A percentile compares a stretch with the other conserved stretches of the same genome.
Evolutionary conservation across 2,113 vertebrate species (phyloP).

Genomic region (Synodontis membranacea): DNA sequence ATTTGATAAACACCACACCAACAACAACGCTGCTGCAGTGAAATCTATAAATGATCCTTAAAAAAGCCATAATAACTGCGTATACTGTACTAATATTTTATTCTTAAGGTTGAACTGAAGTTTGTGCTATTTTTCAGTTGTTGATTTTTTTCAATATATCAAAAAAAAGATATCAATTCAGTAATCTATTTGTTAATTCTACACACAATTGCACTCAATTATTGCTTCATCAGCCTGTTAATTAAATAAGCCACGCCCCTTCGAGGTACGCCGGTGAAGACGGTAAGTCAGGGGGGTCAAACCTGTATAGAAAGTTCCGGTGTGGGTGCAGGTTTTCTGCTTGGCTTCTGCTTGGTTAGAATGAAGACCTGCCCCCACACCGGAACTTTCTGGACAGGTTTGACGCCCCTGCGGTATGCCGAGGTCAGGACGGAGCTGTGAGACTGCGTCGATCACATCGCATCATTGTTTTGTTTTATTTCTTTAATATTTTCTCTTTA

Average conservation of each 20-base stretch:
- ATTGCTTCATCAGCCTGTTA: not conserved
- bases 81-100: not conserved
- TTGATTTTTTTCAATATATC: not conserved
- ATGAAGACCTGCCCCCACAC: too few species aligned
- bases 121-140: not conserved
- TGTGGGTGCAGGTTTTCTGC: too few species aligned
- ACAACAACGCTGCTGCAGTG: not conserved
- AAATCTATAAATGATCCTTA: not conserved
- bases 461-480: not conserved
- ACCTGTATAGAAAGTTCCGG: too few species aligned
- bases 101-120: not conserved
- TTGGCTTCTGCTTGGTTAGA: too few species aligned
- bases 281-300: too few species aligned
- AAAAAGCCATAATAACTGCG: not conserved
- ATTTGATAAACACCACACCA: not conserved
- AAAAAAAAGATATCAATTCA: too few species aligned
- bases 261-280: too few species aligned
- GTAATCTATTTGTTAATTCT: too few species aligned
- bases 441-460: not conserved
- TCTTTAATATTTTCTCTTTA: not conserved
- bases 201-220: not conserved
- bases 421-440: not conserved
- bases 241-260: not conserved
- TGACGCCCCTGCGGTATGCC: too few species aligned
- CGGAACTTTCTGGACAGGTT: too few species aligned